These are phyloP conservation scores for Marisa cornuarietis DNA, from an alignment of 1,140 invertebrate species.

Conservation along the genomic window DNA sequence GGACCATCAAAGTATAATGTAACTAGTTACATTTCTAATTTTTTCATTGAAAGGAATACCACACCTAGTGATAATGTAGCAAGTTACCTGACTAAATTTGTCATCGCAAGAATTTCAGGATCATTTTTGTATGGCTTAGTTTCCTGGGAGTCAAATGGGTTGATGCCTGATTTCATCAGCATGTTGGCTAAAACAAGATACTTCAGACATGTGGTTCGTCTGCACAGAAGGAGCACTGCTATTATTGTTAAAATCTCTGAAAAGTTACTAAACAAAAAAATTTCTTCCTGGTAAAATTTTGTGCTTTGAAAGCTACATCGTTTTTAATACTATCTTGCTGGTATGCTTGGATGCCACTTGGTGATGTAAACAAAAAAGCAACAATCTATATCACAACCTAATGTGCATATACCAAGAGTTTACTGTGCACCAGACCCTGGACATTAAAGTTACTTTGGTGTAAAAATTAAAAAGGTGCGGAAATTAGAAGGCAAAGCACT, in stretches of 20 bases:
- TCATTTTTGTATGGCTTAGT: constrained; percentile 99
- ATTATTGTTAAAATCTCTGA: not conserved
- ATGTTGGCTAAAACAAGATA: constrained; percentile 99
- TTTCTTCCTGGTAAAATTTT: too few relatives aligned
- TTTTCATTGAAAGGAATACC: not conserved
- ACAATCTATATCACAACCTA: too few relatives aligned
- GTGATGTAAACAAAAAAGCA: too few relatives aligned
- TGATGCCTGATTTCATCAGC: constrained; percentile 99
- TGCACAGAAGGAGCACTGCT: constrained; percentile 27
- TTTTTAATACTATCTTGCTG: too few relatives aligned
- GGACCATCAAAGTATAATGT: not conserved
- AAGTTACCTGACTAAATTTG: constrained; percentile 87
- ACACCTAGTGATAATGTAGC: not conserved
- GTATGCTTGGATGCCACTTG: too few relatives aligned
- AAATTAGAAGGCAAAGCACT: not conserved
- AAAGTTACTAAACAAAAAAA: not conserved
- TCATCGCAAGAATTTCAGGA: constrained; percentile 99
- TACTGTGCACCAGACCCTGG: too few relatives aligned
- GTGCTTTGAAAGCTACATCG: too few relatives aligned
- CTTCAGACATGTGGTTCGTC: constrained; percentile 95
- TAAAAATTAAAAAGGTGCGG: not conserved
- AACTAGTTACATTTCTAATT: not conserved
- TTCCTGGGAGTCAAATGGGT: constrained; percentile 99
- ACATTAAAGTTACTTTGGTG: too few relatives aligned
- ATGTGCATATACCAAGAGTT: too few relatives aligned